Evolutionary conservation across 2,888 invertebrate species (phyloP).

Genomic region (Trachelus stipa): DNA sequence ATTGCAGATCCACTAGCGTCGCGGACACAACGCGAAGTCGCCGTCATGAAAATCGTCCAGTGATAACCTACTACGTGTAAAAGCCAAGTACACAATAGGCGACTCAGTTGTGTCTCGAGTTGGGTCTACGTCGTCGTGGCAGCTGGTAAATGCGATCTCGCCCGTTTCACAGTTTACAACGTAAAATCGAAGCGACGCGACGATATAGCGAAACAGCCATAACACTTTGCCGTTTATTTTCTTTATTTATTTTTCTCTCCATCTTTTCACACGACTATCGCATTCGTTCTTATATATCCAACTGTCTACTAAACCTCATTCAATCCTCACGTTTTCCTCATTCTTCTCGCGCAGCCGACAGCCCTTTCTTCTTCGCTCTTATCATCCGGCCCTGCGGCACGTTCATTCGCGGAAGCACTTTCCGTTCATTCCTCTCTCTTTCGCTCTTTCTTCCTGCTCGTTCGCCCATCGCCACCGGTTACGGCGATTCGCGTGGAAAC

Average conservation of each 20-base stretch:
- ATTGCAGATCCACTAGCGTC: not conserved
- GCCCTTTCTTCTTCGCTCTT: not conserved
- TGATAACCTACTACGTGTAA: not conserved
- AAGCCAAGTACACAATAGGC: not conserved
- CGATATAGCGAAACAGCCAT: not conserved
- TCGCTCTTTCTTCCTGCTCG: not conserved
- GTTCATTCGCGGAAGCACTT: not conserved
- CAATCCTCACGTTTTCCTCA: not conserved
- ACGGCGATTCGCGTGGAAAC: conserved; percentile 21
- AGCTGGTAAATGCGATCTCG: not conserved
- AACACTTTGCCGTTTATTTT: not conserved
- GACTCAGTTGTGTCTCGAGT: not conserved
- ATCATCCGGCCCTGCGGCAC: not conserved
- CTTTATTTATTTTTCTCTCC: not conserved
- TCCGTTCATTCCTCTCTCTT: not conserved
- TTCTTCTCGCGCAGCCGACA: not conserved
- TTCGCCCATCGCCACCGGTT: not conserved
- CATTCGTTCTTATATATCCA: not conserved
- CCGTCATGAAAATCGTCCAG: not conserved
- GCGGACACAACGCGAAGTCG: not conserved
- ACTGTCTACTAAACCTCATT: not conserved
- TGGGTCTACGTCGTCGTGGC: not conserved
- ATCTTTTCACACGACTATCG: not conserved
- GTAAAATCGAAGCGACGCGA: not conserved
- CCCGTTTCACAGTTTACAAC: not conserved